Conservation (phyloP, 1,140 invertebrate genomes). For the Stegodyphus mimosarum region DNA sequence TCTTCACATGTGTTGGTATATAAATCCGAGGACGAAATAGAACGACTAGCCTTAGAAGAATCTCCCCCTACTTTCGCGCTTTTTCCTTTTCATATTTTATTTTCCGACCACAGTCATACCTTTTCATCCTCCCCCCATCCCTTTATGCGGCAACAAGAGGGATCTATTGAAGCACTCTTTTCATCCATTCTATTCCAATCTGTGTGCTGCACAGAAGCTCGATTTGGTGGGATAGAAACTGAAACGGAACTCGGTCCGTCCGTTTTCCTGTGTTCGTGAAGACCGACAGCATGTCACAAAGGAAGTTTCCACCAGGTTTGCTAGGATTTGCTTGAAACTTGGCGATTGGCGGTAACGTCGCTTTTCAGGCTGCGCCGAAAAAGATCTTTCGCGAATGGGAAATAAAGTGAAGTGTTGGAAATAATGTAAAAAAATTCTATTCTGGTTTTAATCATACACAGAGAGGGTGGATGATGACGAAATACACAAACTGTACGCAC, state of each 20-base stretch:
- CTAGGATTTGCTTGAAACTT: not conserved
- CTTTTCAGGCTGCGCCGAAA: too few relatives aligned
- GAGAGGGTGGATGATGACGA: too few relatives aligned
- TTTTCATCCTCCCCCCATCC: constrained; percentile 13
- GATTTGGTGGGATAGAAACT: constrained; percentile 8
- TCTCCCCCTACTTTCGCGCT: constrained; percentile 1
- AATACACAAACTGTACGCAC: too few relatives aligned
- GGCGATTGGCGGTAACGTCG: too few relatives aligned
- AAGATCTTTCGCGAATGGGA: too few relatives aligned
- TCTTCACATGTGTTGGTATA: too few relatives aligned
- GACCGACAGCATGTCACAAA: constrained; percentile 13
- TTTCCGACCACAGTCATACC: not conserved
- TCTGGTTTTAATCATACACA: too few relatives aligned
- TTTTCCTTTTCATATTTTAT: constrained; percentile 16
- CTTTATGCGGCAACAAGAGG: constrained; percentile 31
- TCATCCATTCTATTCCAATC: constrained; percentile 30
- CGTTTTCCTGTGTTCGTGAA: constrained; percentile 11
- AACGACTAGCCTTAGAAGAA: too few relatives aligned
- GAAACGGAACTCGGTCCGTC: constrained; percentile 9
- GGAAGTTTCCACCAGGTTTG: constrained; percentile 4
- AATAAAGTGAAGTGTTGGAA: too few relatives aligned
- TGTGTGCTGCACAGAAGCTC: constrained; percentile 14
- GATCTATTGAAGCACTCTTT: constrained; percentile 23
- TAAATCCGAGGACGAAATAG: too few relatives aligned
- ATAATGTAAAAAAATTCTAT: too few relatives aligned